Percentiles rank a stretch among this genome's conserved stretches.
phyloP scores from a whole-genome alignment of 2,113 vertebrate species.

The Suncus etruscus region DNA sequence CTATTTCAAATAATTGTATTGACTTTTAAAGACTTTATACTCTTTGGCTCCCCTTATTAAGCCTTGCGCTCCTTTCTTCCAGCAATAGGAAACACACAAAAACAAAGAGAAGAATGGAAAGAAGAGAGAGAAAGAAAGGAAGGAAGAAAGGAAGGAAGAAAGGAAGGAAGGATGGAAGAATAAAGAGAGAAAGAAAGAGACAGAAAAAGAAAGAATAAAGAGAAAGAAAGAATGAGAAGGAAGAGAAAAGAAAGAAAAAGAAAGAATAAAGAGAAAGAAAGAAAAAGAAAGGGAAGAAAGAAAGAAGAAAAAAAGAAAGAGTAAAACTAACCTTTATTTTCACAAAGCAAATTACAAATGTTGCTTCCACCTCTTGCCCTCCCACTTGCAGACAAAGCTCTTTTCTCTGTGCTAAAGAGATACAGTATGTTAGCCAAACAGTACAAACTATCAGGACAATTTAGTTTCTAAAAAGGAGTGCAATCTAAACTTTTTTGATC shows the following conservation, averaged over 20 bases:
- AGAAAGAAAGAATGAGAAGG: no score
- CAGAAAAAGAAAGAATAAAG: no score
- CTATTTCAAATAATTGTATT: not conserved
- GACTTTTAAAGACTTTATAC: constrained; percentile 34
- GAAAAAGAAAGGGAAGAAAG: no score
- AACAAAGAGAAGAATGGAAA: not conserved
- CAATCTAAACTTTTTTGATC: constrained; percentile 78
- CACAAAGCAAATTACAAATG: constrained; percentile 59
- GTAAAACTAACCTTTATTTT: constrained; percentile 14
- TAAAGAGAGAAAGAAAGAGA: no score
- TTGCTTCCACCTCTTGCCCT: constrained; percentile 60
- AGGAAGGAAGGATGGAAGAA: no score
- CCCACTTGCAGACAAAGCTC: constrained; percentile 70
- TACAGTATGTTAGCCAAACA: constrained; percentile 57
- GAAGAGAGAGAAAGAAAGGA: no score
- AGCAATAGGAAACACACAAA: constrained; percentile 20
- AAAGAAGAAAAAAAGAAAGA: not conserved
- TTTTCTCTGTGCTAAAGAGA: constrained; percentile 73
- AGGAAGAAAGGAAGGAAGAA: no score
- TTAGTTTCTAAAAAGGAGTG: constrained; percentile 73
- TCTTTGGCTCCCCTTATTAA: not conserved
- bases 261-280: no score
- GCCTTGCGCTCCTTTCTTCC: not conserved
- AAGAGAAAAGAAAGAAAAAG: no score
- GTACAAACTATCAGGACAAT: constrained; percentile 71